Base-by-base conservation (phyloP, 1,140 invertebrate species). In the Zelostemma sp. region DNA sequence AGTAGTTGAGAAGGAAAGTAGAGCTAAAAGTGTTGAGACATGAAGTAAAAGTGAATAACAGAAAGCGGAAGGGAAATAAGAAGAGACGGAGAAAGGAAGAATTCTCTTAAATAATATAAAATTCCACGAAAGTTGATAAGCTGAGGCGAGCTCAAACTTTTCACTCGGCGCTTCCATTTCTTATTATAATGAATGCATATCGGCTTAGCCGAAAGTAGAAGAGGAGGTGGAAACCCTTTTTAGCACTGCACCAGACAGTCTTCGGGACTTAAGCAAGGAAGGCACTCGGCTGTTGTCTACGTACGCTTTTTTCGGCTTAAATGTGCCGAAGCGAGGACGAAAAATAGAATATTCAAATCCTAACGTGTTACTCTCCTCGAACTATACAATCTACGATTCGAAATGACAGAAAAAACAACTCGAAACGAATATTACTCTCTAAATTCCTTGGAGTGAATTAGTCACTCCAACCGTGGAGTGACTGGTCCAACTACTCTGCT, bases 141-240 rank as follows among this genome's bases (percentile, higher is more conserved):
- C 79, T 72, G 69, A 69, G 72, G 66, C 75, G 73, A 72, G 75
- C 65, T 82, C 75, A 79, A 85, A 85, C 82, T 85, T 85, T 85
- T 84, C 81, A 83, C 82, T 84, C 77, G 74, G 51, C 74, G 71
- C 72, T 80, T 77, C 73, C 79, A 84, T 85, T 83, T 83, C 82
- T 84, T 83, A 83, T 84, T 84, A 80, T 85, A 84, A 85, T 84
- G 81, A 85, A 85, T 85, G 82, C 80, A 85, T 85, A 85, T 85
- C 82, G 82, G 83, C 83, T 85, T 85, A 84, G 76, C 74, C 73
- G 72, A 73, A 79, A 78, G 72, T 76, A 72, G 73, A 75, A 68
- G 73, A 66, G 57, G 73, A 80, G 79, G 73, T 77, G 54, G 65
- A 76, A 83, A 84, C 75, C 77, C 82, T 81, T 82, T 84, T 78